Evolutionary conservation across 2,113 vertebrate genomes (phyloP).

Genomic region (Steatornis caripensis): DNA sequence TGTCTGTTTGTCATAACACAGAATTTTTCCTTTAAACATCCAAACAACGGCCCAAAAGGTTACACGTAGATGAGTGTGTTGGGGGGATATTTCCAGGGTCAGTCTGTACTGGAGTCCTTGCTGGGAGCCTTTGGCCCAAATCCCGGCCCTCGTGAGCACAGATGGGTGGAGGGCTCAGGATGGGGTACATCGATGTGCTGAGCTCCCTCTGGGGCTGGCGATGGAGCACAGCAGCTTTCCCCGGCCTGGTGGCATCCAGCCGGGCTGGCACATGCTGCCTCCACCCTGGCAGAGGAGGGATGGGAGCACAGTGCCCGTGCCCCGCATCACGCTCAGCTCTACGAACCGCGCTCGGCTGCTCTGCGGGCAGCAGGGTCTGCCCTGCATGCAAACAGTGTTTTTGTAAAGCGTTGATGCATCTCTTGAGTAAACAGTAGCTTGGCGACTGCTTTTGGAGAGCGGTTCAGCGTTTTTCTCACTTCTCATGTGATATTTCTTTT

Average conservation of each 20-base stretch:
- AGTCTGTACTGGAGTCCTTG: background rate
- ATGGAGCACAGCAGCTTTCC: background rate
- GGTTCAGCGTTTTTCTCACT: background rate
- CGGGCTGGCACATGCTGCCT: background rate
- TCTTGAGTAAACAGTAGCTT: conserved; percentile 25
- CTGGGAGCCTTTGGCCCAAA: background rate
- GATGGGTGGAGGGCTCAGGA: background rate
- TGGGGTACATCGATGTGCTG: background rate
- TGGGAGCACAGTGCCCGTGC: background rate
- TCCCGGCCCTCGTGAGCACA: background rate
- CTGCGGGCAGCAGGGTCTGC: background rate
- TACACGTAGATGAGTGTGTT: background rate
- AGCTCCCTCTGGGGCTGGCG: background rate
- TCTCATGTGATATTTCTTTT: background rate
- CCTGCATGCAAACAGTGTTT: background rate
- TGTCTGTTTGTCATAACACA: conserved; percentile 67
- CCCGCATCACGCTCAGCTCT: accelerated
- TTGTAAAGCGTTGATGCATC: background rate
- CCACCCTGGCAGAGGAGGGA: background rate
- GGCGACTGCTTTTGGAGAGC: background rate
- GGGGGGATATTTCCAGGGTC: background rate
- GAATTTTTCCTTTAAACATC: conserved; percentile 54
- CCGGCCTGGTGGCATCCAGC: background rate
- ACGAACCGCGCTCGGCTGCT: accelerated
- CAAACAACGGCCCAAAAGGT: conserved; percentile 38